A percentile compares a stretch with the other conserved stretches of the same genome.
These are phyloP conservation scores for Carpatolechia fugitivella DNA, from an alignment of 2,888 invertebrate species.

Conservation along the genomic window DNA sequence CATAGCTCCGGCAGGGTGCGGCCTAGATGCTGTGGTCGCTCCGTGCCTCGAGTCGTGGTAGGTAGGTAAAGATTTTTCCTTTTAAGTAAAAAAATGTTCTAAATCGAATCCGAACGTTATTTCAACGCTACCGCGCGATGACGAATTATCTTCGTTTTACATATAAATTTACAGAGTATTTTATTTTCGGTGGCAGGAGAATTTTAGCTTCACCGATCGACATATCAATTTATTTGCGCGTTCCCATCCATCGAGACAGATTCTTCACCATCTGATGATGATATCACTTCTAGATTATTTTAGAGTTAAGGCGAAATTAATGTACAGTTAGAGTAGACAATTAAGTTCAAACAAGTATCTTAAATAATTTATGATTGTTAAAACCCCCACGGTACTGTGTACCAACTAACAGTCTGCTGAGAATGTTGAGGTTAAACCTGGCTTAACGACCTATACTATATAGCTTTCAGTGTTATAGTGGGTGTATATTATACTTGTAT, in stretches of 20 bases:
- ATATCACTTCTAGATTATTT: constrained; percentile 79
- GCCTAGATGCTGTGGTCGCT: constrained; percentile 72
- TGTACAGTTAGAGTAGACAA: constrained; percentile 80
- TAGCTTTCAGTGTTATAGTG: constrained; percentile 72
- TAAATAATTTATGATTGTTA: constrained; percentile 71
- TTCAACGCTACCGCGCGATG: constrained; percentile 67
- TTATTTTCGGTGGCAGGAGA: constrained; percentile 63
- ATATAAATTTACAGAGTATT: too few relatives aligned
- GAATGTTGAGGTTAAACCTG: constrained; percentile 64
- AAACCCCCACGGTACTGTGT: constrained; percentile 70
- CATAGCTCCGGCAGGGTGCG: constrained; percentile 53
- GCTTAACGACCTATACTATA: constrained; percentile 53
- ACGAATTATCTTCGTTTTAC: constrained; percentile 64
- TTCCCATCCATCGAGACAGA: constrained; percentile 52
- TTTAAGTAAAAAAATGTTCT: constrained; percentile 39
- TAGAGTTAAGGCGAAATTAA: constrained; percentile 81
- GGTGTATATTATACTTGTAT: constrained; percentile 57
- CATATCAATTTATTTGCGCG: constrained; percentile 74
- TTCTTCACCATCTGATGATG: constrained; percentile 66
- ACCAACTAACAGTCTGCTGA: constrained; percentile 51
- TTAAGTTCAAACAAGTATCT: constrained; percentile 77
- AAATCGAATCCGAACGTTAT: constrained; percentile 59
- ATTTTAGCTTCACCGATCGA: constrained; percentile 53
- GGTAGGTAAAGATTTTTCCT: constrained; percentile 53
- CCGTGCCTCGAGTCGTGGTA: constrained; percentile 52